Conservation (phyloP, 2,797 vertebrate species). For the Sorex maritimensis region DNA sequence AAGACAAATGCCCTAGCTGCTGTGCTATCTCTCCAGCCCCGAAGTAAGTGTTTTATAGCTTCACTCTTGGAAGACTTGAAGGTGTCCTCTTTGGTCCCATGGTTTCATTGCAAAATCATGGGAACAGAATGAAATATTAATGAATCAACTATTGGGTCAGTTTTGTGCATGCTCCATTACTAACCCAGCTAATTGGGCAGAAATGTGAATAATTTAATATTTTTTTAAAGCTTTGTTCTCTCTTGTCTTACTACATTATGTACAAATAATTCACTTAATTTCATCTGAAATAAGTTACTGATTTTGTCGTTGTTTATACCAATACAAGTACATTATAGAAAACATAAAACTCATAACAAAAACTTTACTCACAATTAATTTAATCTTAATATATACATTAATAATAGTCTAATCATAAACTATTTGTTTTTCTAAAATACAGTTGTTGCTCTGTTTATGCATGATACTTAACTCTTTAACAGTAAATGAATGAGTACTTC, state of each 20-base stretch:
- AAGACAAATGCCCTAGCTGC: no score
- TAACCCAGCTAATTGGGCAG: background rate
- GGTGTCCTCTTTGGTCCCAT: background rate
- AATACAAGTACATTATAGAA: background rate
- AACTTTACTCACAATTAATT: background rate
- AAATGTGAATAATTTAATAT: background rate
- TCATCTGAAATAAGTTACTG: conserved; percentile 36
- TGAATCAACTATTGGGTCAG: background rate
- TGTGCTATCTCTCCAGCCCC: no score
- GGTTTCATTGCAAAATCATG: background rate
- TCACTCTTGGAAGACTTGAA: conserved; percentile 11
- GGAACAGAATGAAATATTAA: background rate
- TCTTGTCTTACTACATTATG: no score
- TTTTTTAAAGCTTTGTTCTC: background rate
- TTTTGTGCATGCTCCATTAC: background rate
- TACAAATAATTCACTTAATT: no score
- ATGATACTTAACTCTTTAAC: background rate
- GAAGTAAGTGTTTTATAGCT: conserved; percentile 19
- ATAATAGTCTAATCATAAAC: background rate
- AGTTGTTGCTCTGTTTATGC: background rate
- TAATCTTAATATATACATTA: background rate
- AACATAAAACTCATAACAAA: background rate
- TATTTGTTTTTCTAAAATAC: background rate
- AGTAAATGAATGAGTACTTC: background rate
- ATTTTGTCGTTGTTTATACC: background rate